Conservation (phyloP, 2,113 vertebrate species). For the Zosterops borbonicus region DNA sequence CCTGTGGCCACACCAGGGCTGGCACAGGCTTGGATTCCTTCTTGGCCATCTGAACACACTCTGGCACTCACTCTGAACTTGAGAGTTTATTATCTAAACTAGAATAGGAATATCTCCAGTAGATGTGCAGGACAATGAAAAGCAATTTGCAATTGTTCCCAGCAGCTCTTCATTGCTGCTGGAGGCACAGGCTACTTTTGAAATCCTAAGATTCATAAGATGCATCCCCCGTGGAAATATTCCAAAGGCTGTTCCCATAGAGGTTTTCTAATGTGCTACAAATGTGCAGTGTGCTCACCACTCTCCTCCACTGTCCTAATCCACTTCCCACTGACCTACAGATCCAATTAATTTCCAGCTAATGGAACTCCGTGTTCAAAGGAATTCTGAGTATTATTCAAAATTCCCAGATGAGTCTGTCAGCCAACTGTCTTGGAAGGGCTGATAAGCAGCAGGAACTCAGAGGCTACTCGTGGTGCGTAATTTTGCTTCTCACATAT, state of each 20-base stretch:
- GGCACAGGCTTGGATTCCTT: not conserved
- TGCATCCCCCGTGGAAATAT: not conserved
- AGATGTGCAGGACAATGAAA: not conserved
- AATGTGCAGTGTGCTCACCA: not conserved
- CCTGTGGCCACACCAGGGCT: not conserved
- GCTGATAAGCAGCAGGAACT: not conserved
- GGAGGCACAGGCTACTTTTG: not conserved
- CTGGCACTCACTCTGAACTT: not conserved
- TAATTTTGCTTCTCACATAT: not conserved
- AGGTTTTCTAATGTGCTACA: not conserved
- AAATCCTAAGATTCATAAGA: not conserved
- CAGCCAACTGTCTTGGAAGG: not conserved
- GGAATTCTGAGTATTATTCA: constrained; percentile 34
- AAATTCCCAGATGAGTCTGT: not conserved
- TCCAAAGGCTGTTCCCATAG: not conserved
- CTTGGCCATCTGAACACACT: not conserved
- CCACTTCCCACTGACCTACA: constrained; percentile 35
- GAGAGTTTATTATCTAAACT: not conserved
- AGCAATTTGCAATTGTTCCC: not conserved
- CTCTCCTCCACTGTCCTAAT: not conserved
- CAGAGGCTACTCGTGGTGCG: not conserved
- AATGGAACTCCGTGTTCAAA: constrained; percentile 43
- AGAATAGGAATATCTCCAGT: not conserved
- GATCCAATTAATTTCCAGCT: constrained; percentile 43
- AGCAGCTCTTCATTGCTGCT: not conserved